Evolutionary conservation across 1,140 invertebrate species (phyloP).

Genomic region (Formica selysi): DNA sequence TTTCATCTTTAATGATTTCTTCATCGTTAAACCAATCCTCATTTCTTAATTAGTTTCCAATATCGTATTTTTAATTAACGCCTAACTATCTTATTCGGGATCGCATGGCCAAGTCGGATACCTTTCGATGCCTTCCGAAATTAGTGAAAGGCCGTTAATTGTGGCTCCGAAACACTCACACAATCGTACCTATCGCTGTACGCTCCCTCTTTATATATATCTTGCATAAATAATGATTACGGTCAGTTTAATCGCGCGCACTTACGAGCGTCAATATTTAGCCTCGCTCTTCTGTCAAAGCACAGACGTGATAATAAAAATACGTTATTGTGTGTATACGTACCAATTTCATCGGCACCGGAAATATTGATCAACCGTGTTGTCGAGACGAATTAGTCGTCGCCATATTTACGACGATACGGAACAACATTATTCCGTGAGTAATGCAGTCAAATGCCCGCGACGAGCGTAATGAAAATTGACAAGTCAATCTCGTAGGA

Average conservation of each 20-base stretch:
- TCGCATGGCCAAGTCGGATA: constrained; percentile 49
- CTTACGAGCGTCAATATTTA: constrained; percentile 53
- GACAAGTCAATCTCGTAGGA: neutral
- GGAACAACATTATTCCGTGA: neutral
- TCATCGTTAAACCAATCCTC: neutral
- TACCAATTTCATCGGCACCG: constrained; percentile 41
- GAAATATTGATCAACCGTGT: constrained; percentile 34
- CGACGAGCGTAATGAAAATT: constrained; percentile 23
- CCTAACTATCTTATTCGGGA: constrained; percentile 60
- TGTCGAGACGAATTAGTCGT: constrained; percentile 39
- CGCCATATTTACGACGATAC: constrained; percentile 18
- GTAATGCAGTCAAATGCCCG: neutral
- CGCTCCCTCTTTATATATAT: constrained; percentile 23
- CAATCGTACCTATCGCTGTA: constrained; percentile 42
- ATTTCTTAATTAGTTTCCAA: constrained; percentile 63
- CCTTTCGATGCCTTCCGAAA: constrained; percentile 66
- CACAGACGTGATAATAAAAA: constrained; percentile 31
- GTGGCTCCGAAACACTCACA: constrained; percentile 62
- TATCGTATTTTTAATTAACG: constrained; percentile 64
- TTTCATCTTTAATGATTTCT: neutral
- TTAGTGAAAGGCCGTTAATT: constrained; percentile 70
- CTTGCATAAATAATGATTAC: constrained; percentile 73
- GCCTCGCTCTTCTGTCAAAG: constrained; percentile 5
- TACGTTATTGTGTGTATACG: neutral
- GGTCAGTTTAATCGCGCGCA: constrained; percentile 49